Percentiles rank a stretch among this genome's conserved stretches.
phyloP scores from a whole-genome alignment of 2,888 invertebrate species.

The Platypus cylindrus region DNA sequence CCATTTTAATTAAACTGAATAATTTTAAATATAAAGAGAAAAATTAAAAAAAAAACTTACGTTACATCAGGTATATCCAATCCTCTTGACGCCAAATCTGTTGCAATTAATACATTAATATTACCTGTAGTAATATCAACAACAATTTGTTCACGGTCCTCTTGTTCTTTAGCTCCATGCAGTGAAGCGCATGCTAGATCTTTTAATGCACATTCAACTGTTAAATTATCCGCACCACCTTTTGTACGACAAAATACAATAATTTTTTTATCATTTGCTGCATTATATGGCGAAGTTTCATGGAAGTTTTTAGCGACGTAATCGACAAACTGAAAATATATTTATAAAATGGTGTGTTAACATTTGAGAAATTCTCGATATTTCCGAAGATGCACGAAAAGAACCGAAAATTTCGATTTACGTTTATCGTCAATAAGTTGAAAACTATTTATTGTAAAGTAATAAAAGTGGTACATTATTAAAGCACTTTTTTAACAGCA shows the following conservation, averaged over 20 bases:
- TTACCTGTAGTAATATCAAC: constrained; percentile 68
- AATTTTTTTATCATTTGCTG: constrained; percentile 67
- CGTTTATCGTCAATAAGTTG: too few relatives aligned
- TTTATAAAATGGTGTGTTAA: too few relatives aligned
- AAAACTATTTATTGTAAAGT: too few relatives aligned
- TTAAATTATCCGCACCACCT: constrained; percentile 66
- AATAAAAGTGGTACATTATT: too few relatives aligned
- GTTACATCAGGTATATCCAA: constrained; percentile 83
- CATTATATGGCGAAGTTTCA: too few relatives aligned
- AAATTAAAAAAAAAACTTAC: constrained; percentile 30
- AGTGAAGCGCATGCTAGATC: constrained; percentile 65
- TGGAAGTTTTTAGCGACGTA: too few relatives aligned
- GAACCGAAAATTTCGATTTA: too few relatives aligned
- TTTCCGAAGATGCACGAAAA: too few relatives aligned
- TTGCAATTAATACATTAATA: constrained; percentile 78
- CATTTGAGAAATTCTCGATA: too few relatives aligned
- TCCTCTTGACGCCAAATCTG: constrained; percentile 90
- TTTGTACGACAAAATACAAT: constrained; percentile 89
- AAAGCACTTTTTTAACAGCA: too few relatives aligned
- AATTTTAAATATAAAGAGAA: background rate
- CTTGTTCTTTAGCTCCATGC: constrained; percentile 75
- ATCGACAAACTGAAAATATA: constrained; percentile 44
- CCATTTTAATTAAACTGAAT: background rate
- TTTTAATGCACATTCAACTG: constrained; percentile 61
- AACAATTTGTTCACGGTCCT: constrained; percentile 68